Percentiles rank a stretch among this genome's conserved stretches.
phyloP scores from a whole-genome alignment of 2,888 invertebrate genomes.

The Synergus japonicus region DNA sequence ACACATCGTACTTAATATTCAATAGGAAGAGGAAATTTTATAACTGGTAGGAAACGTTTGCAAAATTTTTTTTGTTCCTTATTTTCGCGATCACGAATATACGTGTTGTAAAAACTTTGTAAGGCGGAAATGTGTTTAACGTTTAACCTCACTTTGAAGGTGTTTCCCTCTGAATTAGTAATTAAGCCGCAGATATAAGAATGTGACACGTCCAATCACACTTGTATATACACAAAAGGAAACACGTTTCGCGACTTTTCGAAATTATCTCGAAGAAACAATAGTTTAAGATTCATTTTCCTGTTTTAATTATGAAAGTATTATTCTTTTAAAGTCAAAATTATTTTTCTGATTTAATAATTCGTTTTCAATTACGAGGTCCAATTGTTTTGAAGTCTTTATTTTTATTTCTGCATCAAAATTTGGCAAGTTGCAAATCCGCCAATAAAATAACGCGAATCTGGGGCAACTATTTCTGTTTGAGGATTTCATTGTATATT shows the following conservation, averaged over 20 bases:
- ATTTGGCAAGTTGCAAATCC: neutral
- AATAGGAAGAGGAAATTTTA: neutral
- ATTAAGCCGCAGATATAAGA: constrained; percentile 6
- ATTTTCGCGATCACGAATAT: neutral
- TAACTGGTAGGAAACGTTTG: neutral
- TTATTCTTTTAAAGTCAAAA: neutral
- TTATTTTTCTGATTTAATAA: neutral
- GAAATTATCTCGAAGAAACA: neutral
- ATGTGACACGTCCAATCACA: neutral
- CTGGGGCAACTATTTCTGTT: constrained; percentile 23
- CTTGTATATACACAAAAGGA: neutral
- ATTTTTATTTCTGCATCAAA: neutral
- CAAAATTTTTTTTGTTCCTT: neutral
- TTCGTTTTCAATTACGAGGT: neutral
- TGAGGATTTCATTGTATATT: constrained; percentile 4
- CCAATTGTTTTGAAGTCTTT: neutral
- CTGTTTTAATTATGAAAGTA: neutral
- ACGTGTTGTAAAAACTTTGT: neutral
- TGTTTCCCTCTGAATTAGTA: neutral
- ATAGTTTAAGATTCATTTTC: neutral
- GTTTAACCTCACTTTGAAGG: constrained; percentile 2
- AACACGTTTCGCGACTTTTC: neutral
- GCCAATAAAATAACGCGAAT: neutral
- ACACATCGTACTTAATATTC: too few species aligned
- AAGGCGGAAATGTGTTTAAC: neutral